Conservation (phyloP, 37 sponge, comb jelly and placozoan species). For the Cliona cf. orientalis region DNA sequence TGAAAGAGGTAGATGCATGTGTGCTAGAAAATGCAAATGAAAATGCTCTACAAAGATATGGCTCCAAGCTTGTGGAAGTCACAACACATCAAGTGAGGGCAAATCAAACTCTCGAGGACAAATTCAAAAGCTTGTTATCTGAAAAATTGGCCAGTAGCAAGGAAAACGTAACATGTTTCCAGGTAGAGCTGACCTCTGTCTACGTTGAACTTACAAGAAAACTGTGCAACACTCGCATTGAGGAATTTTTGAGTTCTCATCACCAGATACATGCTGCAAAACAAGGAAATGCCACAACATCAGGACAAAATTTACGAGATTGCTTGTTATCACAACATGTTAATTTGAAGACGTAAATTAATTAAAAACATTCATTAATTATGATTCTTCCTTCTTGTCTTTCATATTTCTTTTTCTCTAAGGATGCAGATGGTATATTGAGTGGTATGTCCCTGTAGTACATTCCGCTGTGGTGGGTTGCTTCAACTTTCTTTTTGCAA, state of each 20-base stretch:
- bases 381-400: not conserved
- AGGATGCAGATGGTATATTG: not conserved
- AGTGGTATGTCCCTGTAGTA: conserved; percentile 14
- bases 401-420: not conserved
- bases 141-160: not conserved
- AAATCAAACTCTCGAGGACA: not conserved
- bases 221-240: conserved; percentile 28
- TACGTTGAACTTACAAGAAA: conserved; percentile 11
- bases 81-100: conserved; percentile 1
- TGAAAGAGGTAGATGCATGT: not conserved
- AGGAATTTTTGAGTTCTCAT: conserved; percentile 11
- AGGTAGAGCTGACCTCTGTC: not conserved
- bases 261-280: conserved; percentile 20
- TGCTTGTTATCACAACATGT: conserved; percentile 17
- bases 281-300: conserved; percentile 18
- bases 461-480: conserved; percentile 29
- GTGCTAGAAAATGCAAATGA: conserved; percentile 36
- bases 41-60: conserved; percentile 10
- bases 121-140: not conserved
- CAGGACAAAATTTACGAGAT: conserved; percentile 36
- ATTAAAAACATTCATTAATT: not conserved
- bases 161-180: not conserved
- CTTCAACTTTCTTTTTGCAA: not conserved
- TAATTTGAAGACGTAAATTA: not conserved
- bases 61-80: conserved; percentile 9